Evolutionary conservation across 1,140 invertebrate genomes (phyloP).

Genomic region (Philopotamus ludificatus): DNA sequence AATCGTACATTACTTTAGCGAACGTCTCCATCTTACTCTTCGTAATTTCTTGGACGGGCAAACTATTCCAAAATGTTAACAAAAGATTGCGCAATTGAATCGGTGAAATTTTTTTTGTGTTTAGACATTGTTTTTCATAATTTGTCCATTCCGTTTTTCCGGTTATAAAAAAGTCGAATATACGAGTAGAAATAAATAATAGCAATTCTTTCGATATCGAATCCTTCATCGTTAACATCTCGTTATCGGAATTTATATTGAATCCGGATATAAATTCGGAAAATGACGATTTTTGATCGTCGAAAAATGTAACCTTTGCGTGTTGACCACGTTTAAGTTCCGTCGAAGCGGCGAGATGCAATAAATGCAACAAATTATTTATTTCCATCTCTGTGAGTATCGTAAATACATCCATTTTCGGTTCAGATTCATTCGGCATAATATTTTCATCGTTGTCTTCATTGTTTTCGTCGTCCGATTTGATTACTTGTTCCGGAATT

Average conservation of each 20-base stretch:
- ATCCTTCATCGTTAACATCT: conserved; percentile 48
- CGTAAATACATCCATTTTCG: conserved; percentile 3
- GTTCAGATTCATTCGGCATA: not conserved
- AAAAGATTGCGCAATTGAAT: conserved; percentile 63
- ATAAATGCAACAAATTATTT: conserved; percentile 46
- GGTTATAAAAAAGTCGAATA: conserved; percentile 63
- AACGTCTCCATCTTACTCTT: conserved; percentile 57
- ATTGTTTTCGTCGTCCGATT: not conserved
- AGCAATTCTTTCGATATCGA: conserved; percentile 48
- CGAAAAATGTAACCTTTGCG: conserved; percentile 45
- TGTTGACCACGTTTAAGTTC: conserved; percentile 37
- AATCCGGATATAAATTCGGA: conserved; percentile 59
- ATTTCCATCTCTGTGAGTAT: conserved; percentile 45
- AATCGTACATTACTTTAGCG: conserved; percentile 49
- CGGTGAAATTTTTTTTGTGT: conserved; percentile 58
- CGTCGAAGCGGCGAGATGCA: conserved; percentile 46
- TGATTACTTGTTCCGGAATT: not conserved
- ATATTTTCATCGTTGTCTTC: conserved; percentile 4
- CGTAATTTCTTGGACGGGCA: conserved; percentile 52
- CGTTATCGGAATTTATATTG: conserved; percentile 51
- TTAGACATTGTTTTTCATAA: conserved; percentile 55
- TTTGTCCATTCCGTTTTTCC: conserved; percentile 50
- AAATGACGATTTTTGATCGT: conserved; percentile 39
- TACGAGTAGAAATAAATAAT: conserved; percentile 56
- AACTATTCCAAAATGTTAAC: conserved; percentile 66